Evolutionary conservation across 2,113 vertebrate species (phyloP), one percentile per base, ranked within the genome.

Genomic region (Sinocyclocheilus maitianheensis): DNA sequence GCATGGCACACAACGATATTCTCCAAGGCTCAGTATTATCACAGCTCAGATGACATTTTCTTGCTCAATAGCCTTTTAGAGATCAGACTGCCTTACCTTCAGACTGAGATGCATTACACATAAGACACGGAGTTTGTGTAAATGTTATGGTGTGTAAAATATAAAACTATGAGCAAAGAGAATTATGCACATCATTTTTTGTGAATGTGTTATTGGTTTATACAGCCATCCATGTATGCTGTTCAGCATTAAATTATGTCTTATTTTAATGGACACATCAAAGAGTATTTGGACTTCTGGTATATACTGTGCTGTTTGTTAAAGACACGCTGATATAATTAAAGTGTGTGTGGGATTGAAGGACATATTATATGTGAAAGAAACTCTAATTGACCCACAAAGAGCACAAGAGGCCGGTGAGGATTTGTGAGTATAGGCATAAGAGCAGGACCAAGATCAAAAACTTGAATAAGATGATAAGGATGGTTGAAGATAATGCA

Each of bases 41-140:
- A 75, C 72, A 75, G 72, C 40, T 75, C 72, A 75, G 18, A 75
- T 75, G 11, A 46, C 22, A 76, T 76, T 48, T 76, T 76, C 12
- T 48, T 16, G 43, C 43, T 76, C n/a, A 3, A 8, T 48, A 16
- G 12, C 2, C 43, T 51, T 24, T 51, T 13, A 76, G n/a, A 51
- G 5, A 48, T 24, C n/a, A 24, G 12, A 8, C 22, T 8, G 14
- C 12, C 72, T 26, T 51, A 46, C 20, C 20, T 13, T 76, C 12
- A 26, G 43, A 12, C 72, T 76, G 5, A 14, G 43, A 76, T 76
- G n/a, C 43, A 26, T 51, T 76, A 48, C 5, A 46, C n/a, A 48
- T 16, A 51, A 76, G 43, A 76, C 40, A 75, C 13, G 22, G 11
- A 46, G 20, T n/a, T 48, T 75, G 22, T 48, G 43, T 24, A 24